Conservation (phyloP, 1,140 invertebrate genomes). For the Sycobia sp. region DNA sequence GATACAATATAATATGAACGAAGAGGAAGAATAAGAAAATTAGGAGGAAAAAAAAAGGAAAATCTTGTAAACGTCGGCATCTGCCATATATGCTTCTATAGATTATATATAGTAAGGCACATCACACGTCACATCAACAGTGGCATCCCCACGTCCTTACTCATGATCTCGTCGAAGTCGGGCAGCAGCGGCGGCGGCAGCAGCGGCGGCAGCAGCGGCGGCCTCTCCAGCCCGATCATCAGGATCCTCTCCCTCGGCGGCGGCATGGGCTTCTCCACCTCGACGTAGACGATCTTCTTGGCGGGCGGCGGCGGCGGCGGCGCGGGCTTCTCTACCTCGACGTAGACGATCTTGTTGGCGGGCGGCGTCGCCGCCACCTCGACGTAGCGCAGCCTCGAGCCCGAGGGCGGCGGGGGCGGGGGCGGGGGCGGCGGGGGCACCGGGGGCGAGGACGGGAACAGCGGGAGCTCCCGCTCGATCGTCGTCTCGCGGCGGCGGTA, state of each 20-base stretch:
- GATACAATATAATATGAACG: neutral
- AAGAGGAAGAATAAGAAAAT: neutral
- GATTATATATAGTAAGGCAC: no score
- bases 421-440: neutral
- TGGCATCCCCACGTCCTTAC: no score
- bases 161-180: conserved; percentile 5
- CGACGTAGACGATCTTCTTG: neutral
- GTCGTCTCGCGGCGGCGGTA: conserved; percentile 13
- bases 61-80: neutral
- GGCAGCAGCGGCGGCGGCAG: neutral
- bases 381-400: neutral
- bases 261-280: neutral
- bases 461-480: conserved; percentile 15
- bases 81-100: neutral
- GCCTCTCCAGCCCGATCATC: conserved; percentile 1
- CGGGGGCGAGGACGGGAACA: neutral
- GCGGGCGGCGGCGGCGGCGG: neutral
- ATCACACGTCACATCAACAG: no score
- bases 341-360: neutral
- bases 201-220: no score
- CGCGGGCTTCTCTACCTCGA: neutral
- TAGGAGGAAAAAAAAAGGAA: neutral
- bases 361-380: neutral
- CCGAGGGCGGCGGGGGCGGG: neutral
- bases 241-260: conserved; percentile 4